These are phyloP conservation scores for Plestiodon gilberti DNA, from an alignment of 2,113 vertebrate species.

Conservation along the genomic window DNA sequence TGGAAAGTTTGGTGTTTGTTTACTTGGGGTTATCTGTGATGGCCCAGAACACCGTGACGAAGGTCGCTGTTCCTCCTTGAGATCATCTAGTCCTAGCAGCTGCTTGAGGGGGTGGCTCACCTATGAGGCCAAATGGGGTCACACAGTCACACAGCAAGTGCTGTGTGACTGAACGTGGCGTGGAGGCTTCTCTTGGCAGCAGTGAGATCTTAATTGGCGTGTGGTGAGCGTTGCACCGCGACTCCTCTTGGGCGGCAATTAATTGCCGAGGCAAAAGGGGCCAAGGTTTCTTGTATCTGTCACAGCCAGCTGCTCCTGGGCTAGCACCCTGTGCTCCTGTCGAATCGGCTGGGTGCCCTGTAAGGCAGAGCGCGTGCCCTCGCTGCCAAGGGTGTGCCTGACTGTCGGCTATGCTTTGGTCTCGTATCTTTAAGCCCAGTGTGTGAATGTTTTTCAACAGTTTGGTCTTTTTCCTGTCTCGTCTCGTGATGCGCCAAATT, in stretches of 20 bases:
- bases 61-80: neutral
- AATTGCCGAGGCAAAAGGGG: conserved; percentile 23
- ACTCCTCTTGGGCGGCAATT: neutral
- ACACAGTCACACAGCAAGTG: too few species aligned
- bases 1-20: neutral
- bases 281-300: neutral
- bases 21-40: neutral
- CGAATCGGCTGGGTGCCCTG: neutral
- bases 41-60: neutral
- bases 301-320: neutral
- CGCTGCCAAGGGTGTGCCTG: too few species aligned
- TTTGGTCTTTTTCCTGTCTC: neutral
- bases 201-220: conserved; percentile 15
- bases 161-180: neutral
- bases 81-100: neutral
- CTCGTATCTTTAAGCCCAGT: neutral
- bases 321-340: neutral
- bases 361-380: too few species aligned
- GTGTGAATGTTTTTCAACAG: neutral
- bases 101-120: neutral
- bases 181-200: neutral
- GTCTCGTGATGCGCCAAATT: neutral
- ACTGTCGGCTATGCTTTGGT: neutral
- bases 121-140: too few species aligned
- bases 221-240: conserved; percentile 2